Evolutionary conservation across 2,797 vertebrate species (phyloP).

Genomic region (Silurus lanzhouensis): DNA sequence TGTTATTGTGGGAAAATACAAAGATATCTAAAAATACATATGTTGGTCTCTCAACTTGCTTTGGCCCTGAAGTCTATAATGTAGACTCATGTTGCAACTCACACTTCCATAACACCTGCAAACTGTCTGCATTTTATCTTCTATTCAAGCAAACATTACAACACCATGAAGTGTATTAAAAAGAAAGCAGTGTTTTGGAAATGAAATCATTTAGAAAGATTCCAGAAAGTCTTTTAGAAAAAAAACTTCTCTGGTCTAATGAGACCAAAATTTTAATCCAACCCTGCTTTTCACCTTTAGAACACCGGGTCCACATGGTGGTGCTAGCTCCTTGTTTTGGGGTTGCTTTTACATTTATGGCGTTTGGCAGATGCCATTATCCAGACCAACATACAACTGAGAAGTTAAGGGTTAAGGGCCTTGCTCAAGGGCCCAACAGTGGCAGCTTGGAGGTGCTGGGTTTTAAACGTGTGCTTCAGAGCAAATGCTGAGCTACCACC

Average conservation of each 20-base stretch:
- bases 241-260: neutral
- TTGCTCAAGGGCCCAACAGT: too few species aligned
- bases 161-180: neutral
- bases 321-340: neutral
- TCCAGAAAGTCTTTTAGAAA: neutral
- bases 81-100: neutral
- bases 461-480: too few species aligned
- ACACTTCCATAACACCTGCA: neutral
- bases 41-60: neutral
- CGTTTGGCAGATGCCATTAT: too few species aligned
- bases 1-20: neutral
- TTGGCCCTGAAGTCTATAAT: neutral
- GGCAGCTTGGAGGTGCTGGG: too few species aligned
- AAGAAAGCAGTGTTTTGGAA: neutral
- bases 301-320: neutral
- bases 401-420: too few species aligned
- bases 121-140: neutral
- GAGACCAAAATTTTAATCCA: neutral
- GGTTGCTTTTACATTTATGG: neutral
- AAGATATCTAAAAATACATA: neutral
- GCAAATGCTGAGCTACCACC: too few species aligned
- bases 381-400: too few species aligned
- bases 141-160: neutral
- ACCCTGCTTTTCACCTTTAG: neutral
- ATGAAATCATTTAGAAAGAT: neutral